Evolutionary conservation across 2,888 invertebrate species (phyloP), one percentile per base, ranked within the genome.

Genomic region (Nomada ruficornis): DNA sequence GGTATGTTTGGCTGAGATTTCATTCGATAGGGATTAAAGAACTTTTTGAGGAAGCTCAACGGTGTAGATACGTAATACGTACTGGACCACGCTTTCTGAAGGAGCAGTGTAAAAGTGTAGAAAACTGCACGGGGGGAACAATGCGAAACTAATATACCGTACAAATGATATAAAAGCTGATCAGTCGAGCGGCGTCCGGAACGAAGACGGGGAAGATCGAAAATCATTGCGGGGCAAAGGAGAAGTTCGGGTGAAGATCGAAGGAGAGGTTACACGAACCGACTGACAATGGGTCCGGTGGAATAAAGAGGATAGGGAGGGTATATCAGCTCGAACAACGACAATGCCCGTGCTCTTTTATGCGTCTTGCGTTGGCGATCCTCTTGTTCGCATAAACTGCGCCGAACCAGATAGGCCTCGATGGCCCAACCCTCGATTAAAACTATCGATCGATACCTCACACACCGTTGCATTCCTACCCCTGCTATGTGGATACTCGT

Each of bases 281-380:
- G 86, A 23, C 64, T 81, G 85, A 86, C 85, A 88, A 88, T 80
- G 79, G 80, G 71, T 42, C 57, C 71, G 63, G 36, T 47, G 57
- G 82, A 75, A 83, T 82, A 80, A 75, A 79, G 76, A 83, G 78
- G 80, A 68, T 68, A 68, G 59, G 72, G 75, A 74, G 70, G 63
- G 77, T 81, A 78, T 81, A 83, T 86, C 85, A 71, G 64, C 20
- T 70, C 65, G 77, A 55, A 71, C 81, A 84, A 86, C 86, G 85
- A 89, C 86, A 88, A 88, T 86, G 87, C 85, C 85, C 73, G 86
- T 85, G 87, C 80, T 86, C 89, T 90, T 91, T 90, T 86, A 86
- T 89, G 83, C 84, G 83, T 82, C 75, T 86, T 82, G 91, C 91
- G 90, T 91, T 91, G 91, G 90, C 91, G 89, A 91, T 89, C 82